Base-by-base conservation (phyloP, 2,888 invertebrate genomes). In the Agrotis puta region DNA sequence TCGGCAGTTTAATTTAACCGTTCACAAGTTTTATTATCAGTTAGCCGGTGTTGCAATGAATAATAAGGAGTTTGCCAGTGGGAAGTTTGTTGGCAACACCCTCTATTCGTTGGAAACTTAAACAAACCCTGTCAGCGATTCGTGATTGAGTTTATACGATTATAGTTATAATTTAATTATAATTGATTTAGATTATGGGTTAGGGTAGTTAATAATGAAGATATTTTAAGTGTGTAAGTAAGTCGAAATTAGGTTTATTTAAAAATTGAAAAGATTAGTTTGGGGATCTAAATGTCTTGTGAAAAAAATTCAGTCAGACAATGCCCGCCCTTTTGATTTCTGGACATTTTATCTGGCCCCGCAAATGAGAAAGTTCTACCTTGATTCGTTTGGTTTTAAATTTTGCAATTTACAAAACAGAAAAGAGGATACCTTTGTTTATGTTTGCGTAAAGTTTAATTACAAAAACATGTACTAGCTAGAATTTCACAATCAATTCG, bases 1-100 rank as follows among this genome's bases (percentile, higher is more conserved):
- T 81, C 82, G 82, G 84, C 85, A 86, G 86, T 89, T 88, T 87
- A 89, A 90, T 91, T 90, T 88, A 89, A 89, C 85, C 85, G 85
- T 87, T 88, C 88, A 79, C 86, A 90, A 92, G 90, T 92, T 92
- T 91, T 91, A 92, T 91, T 92, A 93, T 92, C 91, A 91, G 90
- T 90, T 92, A 90, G 89, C 86, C 85, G 85, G 83, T 88, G 89
- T 89, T 90, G 90, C 89, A 88, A 90, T 92, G 92, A 93, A 92
- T 92, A 92, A 91, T 91, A 92, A 92, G 87, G 87, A 92, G 91
- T 88, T 89, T 85, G 81, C 83, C 75, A 82, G 85, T 84, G 83
- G 68, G 56, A 87, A 90, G 85, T 90, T 89, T 78, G 83, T 81
- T 82, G 81, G 83, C 81, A 84, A 65, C 66, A 53, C 77, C 77